Base-by-base conservation (phyloP, 1,140 invertebrate genomes). In the Monochamus saltuarius region DNA sequence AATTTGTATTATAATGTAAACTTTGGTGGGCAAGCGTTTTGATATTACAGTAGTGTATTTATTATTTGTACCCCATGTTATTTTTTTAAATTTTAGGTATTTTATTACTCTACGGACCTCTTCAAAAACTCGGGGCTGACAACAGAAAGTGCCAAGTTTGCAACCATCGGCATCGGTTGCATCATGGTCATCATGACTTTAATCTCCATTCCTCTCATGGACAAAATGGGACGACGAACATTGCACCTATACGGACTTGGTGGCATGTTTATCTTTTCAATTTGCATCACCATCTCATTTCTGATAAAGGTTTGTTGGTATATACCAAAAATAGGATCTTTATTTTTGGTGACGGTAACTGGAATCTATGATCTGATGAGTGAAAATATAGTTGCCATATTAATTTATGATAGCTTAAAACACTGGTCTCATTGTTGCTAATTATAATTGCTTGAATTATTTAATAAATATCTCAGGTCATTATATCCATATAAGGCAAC, bases 181-280 rank as follows among this genome's bases (percentile, higher is more conserved):
- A 95, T 99, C 69, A 99, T 99, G 90, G 95, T 99, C 19, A 81
- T 88, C 47, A 96, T 97, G 91, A 99, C 97, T 2, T 79, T 99
- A 56, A 88, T 98, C 40, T 97, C 96, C 45, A 91, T 99, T 73
- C 95, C 94, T 3, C 80, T 99, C 51, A 99, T 98, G 91, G 95
- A 97, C 79, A 83, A 93, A 75, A 93, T 92, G 42, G 97, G 97
- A 47, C 82, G 96, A 50, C 83, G 95, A 63, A 97, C 94, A 1
- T 83, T 98, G n/a, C 94, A 97, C 73, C 84, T 99, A 10, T 93
- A 94, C 70, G 95, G 95, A 59, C 87, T 98, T 65, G 90, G 93
- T 68, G 93, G 94, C 73, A 98, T 98, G 94, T 96, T 96, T 80
- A 91, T 97, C 77, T 95, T 97, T 81, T 96, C 95, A 74, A 92